Base-by-base conservation (phyloP, 1,140 invertebrate genomes). In the Hydropsyche tenuis region DNA sequence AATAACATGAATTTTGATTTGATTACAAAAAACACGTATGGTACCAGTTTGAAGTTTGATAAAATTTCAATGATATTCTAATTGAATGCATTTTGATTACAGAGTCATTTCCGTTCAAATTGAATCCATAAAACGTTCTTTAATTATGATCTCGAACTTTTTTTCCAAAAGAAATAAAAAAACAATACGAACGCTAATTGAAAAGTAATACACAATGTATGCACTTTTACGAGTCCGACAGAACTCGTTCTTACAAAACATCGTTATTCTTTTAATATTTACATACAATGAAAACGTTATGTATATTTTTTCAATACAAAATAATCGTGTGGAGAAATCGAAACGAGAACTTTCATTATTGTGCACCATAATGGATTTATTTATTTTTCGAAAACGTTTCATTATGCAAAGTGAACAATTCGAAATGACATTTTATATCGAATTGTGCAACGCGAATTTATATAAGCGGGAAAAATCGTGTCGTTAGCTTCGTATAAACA, bases 181-280 rank as follows among this genome's bases (percentile, higher is more conserved):
- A 22, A 60, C 56, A 60, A 60, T 60, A 60, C 11, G 22, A 60
- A 60, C 56, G 56, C 56, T 60, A 60, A 60, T 60, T 60, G 56
- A 60, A 60, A 60, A 60, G 56, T 60, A 60, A 60, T 60, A 60
- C 56, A 60, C 56, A 60, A 60, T 60, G 56, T 12, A 60, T 60
- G 56, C 56, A 60, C 56, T 25, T 60, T 60, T 60, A 60, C 56
- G 22, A 60, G 30, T 37, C n/a, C 56, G 56, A 60, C 4, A 23
- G 11, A 20, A 12, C 23, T 60, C 56, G 56, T 60, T 60, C 30
- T 37, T 37, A 37, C 4, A 60, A 60, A 60, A 60, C 56, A n/a
- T 60, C 20, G 22, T 23, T 60, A 23, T 60, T 60, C 18, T 60
- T 11, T 60, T 27, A 22, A 22, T 27, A 60, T 60, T 60, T 60